These are phyloP conservation scores for Holacanthella duospinosa DNA, from an alignment of 2,888 invertebrate species.

Conservation along the genomic window DNA sequence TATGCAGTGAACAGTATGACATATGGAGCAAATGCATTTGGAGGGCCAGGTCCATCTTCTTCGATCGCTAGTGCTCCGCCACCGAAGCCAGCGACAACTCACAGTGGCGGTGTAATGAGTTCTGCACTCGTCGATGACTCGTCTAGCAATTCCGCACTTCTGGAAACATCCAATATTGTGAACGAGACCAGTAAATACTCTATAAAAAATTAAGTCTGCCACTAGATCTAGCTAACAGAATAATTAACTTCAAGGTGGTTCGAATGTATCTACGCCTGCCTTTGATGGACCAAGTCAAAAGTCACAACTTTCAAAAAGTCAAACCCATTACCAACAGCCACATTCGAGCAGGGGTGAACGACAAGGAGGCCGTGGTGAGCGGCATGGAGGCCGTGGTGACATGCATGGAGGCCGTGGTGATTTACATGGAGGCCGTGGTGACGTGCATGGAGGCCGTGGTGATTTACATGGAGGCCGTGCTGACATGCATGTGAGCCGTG, in stretches of 20 bases:
- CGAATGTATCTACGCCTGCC: constrained; percentile 63
- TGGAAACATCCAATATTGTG: too few species aligned
- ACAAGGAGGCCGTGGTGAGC: constrained; percentile 38
- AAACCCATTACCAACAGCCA: too few species aligned
- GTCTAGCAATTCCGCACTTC: background rate
- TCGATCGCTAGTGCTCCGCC: background rate
- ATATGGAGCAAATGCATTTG: background rate
- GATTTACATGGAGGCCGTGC: too few species aligned
- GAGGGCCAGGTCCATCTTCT: background rate
- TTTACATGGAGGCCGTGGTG: too few species aligned
- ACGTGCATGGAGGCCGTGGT: too few species aligned
- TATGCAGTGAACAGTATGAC: background rate
- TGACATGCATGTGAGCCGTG: too few species aligned
- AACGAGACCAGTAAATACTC: too few species aligned
- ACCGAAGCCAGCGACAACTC: background rate
- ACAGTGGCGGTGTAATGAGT: background rate
- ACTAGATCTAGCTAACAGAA: too few species aligned
- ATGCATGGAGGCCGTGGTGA: too few species aligned
- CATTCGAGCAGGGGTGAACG: background rate
- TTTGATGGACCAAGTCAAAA: constrained; percentile 2
- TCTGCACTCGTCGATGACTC: background rate
- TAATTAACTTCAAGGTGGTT: too few species aligned
- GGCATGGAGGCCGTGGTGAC: constrained; percentile 39
- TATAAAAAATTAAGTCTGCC: too few species aligned
- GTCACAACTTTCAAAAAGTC: too few species aligned